Evolutionary conservation across 2,797 vertebrate genomes (phyloP).

Genomic region (Channa striata): DNA sequence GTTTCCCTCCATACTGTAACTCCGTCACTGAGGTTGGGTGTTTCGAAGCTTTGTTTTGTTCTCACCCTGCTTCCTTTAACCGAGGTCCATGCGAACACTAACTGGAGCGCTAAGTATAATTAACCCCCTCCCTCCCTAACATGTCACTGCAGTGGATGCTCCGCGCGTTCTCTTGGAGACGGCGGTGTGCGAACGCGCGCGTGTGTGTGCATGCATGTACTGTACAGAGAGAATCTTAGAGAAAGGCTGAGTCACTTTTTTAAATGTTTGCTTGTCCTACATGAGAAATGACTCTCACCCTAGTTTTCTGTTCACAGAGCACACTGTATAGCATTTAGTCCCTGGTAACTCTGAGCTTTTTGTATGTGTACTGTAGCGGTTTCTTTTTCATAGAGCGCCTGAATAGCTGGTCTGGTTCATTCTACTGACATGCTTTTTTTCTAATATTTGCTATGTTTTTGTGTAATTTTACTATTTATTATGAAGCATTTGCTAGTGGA

Average conservation of each 20-base stretch:
- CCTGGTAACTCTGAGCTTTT: constrained; percentile 63
- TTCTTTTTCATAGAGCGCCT: constrained; percentile 62
- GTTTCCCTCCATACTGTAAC: constrained; percentile 30
- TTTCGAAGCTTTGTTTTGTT: constrained; percentile 52
- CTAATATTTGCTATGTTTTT: constrained; percentile 75
- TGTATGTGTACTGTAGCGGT: constrained; percentile 68
- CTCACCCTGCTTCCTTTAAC: constrained; percentile 51
- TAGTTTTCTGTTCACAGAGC: constrained; percentile 76
- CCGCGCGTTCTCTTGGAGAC: background rate
- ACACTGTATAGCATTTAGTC: constrained; percentile 67
- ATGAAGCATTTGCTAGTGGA: constrained; percentile 75
- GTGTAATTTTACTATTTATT: constrained; percentile 83
- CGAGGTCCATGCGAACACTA: constrained; percentile 77
- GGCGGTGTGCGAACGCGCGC: constrained; percentile 48
- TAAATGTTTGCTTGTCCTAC: constrained; percentile 59
- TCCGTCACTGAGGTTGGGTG: constrained; percentile 23
- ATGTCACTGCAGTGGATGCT: constrained; percentile 35
- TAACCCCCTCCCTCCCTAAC: constrained; percentile 31
- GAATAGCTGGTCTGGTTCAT: constrained; percentile 63
- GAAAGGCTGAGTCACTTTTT: constrained; percentile 50
- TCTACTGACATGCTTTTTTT: constrained; percentile 74
- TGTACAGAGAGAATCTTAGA: constrained; percentile 50
- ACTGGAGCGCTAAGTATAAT: constrained; percentile 56
- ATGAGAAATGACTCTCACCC: constrained; percentile 51
- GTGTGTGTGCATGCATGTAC: constrained; percentile 50